phyloP scores from a whole-genome alignment of 2,113 vertebrate species.

The Sinocyclocheilus maitianheensis region DNA sequence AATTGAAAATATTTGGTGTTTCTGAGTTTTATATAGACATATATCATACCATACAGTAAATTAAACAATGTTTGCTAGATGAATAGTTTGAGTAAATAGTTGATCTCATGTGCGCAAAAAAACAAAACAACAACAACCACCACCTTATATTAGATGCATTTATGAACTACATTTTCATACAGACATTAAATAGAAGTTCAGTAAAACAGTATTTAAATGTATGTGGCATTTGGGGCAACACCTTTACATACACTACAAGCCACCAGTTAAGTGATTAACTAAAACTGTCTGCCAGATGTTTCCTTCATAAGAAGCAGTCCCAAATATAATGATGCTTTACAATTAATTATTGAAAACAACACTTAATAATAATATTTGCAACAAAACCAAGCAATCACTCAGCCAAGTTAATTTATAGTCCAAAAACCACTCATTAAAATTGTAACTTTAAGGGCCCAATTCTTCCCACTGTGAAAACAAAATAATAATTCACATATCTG shows the following conservation, averaged over 20 bases:
- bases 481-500: slow-evolving; percentile 27
- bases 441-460: slow-evolving; percentile 15
- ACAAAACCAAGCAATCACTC: background rate
- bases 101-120: too few relatives aligned
- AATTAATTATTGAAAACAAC: background rate
- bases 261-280: background rate
- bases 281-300: background rate
- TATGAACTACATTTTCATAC: too few relatives aligned
- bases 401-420: background rate
- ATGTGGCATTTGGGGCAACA: too few relatives aligned
- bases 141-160: too few relatives aligned
- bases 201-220: too few relatives aligned
- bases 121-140: too few relatives aligned
- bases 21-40: background rate
- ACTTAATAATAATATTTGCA: background rate
- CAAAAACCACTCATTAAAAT: background rate
- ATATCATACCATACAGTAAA: background rate
- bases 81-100: background rate
- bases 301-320: background rate
- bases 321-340: background rate
- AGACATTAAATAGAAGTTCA: too few relatives aligned
- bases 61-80: background rate
- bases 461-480: slow-evolving; percentile 47
- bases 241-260: background rate
- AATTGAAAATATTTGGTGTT: background rate